Percentiles rank a stretch among this genome's conserved stretches.
Evolutionary conservation across 2,113 vertebrate species (phyloP).

Genomic region (Eptesicus fuscus): DNA sequence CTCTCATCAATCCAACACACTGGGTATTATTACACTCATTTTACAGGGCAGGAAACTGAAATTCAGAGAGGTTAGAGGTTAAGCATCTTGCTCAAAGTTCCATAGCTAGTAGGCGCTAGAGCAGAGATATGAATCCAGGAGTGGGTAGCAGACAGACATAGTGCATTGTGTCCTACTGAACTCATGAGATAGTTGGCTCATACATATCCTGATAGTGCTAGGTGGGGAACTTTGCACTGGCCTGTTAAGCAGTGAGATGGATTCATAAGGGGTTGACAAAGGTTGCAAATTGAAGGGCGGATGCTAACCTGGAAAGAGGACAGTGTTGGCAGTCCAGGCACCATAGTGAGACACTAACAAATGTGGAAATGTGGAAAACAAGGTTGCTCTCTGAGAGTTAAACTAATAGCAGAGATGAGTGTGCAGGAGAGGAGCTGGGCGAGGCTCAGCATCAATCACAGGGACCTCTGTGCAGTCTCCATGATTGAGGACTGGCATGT

Average conservation of each 20-base stretch:
- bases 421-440: not conserved
- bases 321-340: not conserved
- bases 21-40: not conserved
- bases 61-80: not conserved
- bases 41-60: not conserved
- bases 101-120: not conserved
- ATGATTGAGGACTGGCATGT: not conserved
- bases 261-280: not conserved
- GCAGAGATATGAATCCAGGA: not conserved
- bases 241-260: not conserved
- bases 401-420: not conserved
- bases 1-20: not conserved
- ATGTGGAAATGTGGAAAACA: not conserved
- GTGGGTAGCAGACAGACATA: not conserved
- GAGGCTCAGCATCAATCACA: not conserved
- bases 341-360: not conserved
- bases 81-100: not conserved
- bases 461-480: not conserved
- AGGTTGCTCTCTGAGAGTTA: not conserved
- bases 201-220: not conserved
- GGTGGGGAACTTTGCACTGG: not conserved
- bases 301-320: not conserved
- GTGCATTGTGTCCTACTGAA: not conserved
- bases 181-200: not conserved
- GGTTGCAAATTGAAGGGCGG: not conserved